Conservation (phyloP, 2,113 vertebrate genomes). For the Calypte anna region DNA sequence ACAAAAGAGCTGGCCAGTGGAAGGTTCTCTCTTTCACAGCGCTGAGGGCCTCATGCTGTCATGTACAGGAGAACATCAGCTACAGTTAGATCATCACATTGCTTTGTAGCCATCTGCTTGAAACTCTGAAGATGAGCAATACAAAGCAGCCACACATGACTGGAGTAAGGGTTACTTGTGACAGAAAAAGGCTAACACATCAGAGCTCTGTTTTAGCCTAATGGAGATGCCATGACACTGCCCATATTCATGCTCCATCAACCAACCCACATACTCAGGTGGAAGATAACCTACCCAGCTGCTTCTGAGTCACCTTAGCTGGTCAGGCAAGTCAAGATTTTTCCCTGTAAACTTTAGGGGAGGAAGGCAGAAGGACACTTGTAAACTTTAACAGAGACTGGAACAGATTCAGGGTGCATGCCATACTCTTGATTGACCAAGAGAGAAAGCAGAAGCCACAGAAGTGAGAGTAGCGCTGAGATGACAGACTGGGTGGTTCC, state of each 20-base stretch:
- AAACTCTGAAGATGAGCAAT: neutral
- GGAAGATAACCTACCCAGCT: neutral
- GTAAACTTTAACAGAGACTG: constrained; percentile 7
- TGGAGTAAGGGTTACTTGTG: neutral
- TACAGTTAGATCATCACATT: neutral
- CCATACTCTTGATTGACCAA: neutral
- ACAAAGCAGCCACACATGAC: neutral
- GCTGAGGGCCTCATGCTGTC: neutral
- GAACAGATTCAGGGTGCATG: neutral
- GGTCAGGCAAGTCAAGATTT: neutral
- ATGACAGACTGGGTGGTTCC: neutral
- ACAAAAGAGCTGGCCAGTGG: neutral
- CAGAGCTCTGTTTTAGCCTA: neutral
- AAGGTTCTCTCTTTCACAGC: neutral
- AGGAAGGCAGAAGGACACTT: neutral
- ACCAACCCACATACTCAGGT: neutral
- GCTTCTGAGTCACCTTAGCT: neutral
- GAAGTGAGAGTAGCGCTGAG: neutral
- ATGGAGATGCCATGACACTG: neutral
- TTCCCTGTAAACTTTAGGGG: neutral
- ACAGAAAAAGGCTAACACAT: neutral
- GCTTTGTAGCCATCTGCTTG: neutral
- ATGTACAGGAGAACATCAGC: accelerated
- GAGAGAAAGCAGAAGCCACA: neutral
- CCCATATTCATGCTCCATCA: neutral